phyloP scores from a whole-genome alignment of 2,888 invertebrate species.

The Notocelia uddmanniana region DNA sequence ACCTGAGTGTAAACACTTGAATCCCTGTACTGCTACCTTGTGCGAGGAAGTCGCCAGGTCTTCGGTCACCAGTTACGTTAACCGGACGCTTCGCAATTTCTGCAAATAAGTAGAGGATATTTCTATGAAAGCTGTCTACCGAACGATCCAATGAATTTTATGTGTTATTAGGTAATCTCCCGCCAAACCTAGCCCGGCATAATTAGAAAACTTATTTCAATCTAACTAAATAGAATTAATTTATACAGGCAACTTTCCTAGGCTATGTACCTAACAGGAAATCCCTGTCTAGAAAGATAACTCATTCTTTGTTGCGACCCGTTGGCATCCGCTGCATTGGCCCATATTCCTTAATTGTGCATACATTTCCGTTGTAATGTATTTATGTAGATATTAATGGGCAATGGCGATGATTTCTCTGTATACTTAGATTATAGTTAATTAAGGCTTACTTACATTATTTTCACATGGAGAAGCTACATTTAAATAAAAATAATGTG shows the following conservation, averaged over 20 bases:
- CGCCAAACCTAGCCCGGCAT: not conserved
- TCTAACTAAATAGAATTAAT: conserved; percentile 3
- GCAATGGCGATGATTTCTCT: conserved; percentile 1
- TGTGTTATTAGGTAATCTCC: too few species aligned
- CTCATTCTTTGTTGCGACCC: conserved; percentile 28
- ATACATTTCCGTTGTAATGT: conserved; percentile 20
- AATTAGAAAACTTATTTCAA: conserved; percentile 9
- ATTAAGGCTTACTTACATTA: not conserved
- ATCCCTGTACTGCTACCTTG: too few species aligned
- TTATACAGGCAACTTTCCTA: conserved; percentile 26
- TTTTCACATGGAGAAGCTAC: not conserved
- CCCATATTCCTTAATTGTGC: conserved; percentile 35
- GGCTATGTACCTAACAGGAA: conserved; percentile 20
- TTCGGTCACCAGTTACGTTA: too few species aligned
- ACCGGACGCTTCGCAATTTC: too few species aligned
- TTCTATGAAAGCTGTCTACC: too few species aligned
- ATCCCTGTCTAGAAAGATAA: conserved; percentile 24
- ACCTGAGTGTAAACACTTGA: too few species aligned
- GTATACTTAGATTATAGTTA: not conserved
- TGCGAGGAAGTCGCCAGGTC: too few species aligned
- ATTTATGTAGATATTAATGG: not conserved
- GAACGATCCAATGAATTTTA: too few species aligned
- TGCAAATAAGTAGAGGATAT: too few species aligned
- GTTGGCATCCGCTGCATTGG: not conserved
- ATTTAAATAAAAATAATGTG: too few species aligned